These are phyloP conservation scores for Falco columbarius DNA, from an alignment of 2,797 vertebrate genomes.

Conservation along the genomic window DNA sequence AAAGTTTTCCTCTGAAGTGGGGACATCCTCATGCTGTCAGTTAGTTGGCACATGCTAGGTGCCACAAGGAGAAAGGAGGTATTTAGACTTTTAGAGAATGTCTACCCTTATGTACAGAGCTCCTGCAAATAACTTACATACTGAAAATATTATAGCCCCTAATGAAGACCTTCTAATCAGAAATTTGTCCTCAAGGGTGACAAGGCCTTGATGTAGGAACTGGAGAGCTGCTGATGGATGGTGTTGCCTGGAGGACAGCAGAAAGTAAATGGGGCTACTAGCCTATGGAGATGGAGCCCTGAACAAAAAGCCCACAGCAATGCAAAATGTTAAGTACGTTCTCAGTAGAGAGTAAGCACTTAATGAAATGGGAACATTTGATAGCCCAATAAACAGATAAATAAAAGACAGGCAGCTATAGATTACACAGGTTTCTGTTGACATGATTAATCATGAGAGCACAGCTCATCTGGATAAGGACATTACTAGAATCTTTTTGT, in stretches of 20 bases:
- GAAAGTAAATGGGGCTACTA: not conserved
- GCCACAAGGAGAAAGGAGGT: not conserved
- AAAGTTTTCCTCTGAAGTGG: not conserved
- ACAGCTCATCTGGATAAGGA: constrained; percentile 6
- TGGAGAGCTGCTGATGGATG: not conserved
- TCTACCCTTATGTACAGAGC: not conserved
- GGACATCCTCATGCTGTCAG: not conserved
- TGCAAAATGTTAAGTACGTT: not conserved
- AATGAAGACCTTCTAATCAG: not conserved
- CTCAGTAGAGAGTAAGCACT: not conserved
- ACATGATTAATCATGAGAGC: not conserved
- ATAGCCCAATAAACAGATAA: constrained; percentile 17
- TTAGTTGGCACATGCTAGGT: not conserved
- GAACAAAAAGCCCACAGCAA: not conserved
- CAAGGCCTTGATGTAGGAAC: not conserved
- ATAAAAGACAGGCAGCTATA: constrained; percentile 4
- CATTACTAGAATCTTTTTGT: not conserved
- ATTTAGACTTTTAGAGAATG: not conserved
- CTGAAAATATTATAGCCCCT: not conserved
- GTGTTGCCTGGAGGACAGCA: not conserved
- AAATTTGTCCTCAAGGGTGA: not conserved
- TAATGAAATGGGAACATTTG: constrained; percentile 17
- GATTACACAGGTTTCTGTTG: not conserved
- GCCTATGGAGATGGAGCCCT: not conserved
- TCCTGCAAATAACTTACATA: not conserved